Evolutionary conservation across 2,113 vertebrate species (phyloP).

Genomic region (Scolopax mira): DNA sequence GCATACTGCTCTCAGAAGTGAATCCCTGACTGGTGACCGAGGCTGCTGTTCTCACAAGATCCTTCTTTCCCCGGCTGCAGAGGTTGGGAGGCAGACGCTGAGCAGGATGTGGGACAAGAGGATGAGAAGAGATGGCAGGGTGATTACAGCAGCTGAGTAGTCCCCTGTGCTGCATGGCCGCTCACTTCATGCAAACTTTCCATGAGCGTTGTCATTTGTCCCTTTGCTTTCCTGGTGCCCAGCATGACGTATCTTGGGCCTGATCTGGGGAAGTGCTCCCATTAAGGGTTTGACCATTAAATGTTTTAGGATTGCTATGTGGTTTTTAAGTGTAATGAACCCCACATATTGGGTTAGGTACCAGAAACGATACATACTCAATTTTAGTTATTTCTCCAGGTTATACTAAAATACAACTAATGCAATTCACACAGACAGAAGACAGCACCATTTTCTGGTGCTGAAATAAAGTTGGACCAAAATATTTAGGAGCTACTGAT

Average conservation of each 20-base stretch:
- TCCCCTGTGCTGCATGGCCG: background rate
- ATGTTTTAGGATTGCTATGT: background rate
- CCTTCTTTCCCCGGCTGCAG: background rate
- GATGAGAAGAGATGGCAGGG: conserved; percentile 32
- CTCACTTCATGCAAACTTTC: conserved; percentile 35
- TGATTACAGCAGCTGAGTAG: background rate
- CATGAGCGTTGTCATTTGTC: background rate
- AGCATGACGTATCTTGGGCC: background rate
- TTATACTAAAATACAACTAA: background rate
- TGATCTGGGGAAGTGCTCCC: background rate
- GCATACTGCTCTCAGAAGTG: background rate
- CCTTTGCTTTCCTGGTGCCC: background rate
- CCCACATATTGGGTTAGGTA: background rate
- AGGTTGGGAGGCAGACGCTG: background rate
- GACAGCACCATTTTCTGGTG: background rate
- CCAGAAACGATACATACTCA: background rate
- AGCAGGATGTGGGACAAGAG: conserved; percentile 9
- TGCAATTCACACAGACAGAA: background rate
- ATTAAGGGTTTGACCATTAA: background rate
- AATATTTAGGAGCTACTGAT: background rate
- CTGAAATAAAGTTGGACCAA: background rate
- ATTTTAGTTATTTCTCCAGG: background rate
- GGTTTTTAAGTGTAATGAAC: background rate
- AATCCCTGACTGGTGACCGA: background rate
- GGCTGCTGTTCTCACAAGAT: background rate